phyloP scores from a whole-genome alignment of 2,113 vertebrate species.

The Aspiorhynchus laticeps region DNA sequence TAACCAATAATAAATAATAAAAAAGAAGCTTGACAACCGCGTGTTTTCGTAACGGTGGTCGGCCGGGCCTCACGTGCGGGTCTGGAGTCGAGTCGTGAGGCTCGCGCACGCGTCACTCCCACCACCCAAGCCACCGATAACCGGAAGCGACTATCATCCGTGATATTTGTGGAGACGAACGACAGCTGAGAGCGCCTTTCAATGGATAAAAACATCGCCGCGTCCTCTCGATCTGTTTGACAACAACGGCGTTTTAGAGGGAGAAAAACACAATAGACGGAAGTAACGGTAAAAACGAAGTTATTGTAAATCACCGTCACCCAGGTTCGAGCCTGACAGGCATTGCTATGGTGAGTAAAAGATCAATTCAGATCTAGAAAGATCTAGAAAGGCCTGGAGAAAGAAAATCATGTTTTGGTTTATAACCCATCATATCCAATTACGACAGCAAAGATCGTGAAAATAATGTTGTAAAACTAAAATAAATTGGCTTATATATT shows the following conservation, averaged over 20 bases:
- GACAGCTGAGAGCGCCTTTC: conserved; percentile 21
- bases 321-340: conserved; percentile 69
- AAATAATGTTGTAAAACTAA: neutral
- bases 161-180: conserved; percentile 48
- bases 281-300: conserved; percentile 50
- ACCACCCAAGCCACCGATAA: conserved; percentile 44
- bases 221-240: neutral
- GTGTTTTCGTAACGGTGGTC: neutral
- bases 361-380: conserved; percentile 52
- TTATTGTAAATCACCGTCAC: conserved; percentile 64
- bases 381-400: conserved; percentile 24
- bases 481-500: neutral
- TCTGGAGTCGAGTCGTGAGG: conserved; percentile 38
- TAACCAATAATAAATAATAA: neutral
- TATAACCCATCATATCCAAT: neutral
- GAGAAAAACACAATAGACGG: neutral
- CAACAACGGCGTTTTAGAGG: neutral
- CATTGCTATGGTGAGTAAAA: conserved; percentile 68
- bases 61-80: neutral
- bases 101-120: conserved; percentile 47
- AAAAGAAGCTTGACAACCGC: neutral
- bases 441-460: neutral
- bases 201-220: conserved; percentile 11
- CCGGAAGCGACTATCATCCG: conserved; percentile 57
- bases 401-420: neutral